Evolutionary conservation across 2,888 invertebrate species (phyloP), one percentile per base, ranked within the genome.

Genomic region (Clostera curtula): DNA sequence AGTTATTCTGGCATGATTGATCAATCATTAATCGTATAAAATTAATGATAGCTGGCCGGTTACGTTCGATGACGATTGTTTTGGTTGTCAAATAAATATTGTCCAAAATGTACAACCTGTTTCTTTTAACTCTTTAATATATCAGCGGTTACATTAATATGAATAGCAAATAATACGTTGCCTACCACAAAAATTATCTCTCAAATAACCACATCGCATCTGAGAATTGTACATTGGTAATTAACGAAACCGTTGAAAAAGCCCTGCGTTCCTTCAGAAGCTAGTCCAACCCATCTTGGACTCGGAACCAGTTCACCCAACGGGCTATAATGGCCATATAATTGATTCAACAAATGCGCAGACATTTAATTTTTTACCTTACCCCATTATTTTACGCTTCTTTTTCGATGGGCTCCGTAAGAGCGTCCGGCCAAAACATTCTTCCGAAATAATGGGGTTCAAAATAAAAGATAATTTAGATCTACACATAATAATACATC

Each of bases 401-500:
- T 38, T 49, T 58, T 58, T 56, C 38, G 45, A 47, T 49, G 24
- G 29, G 19, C 36, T 36, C 27, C 25, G 10, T 9, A 13, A 24
- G 17, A 29, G 49, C 55, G 55, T 56, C 57, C 50, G 56, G 38
- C 40, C 34, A 25, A n/a, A 31, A 36, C 57, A 68, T 69, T 61
- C 66, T 53, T 59, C 50, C 47, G 56, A 72, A 67, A 71, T 69
- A 66, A 69, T 63, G 50, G 53, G 32, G 46, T 53, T 54, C 50
- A 56, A 67, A 68, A 65, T 64, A 68, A 62, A 59, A 58, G 42
- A 56, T 59, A 59, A 64, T 56, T 65, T 56, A 48, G 36, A 56
- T 33, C 40, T 45, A 28, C 45, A 35, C 37, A 38, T 67, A 65
- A 70, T 68, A 60, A 63, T 46, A 52, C 46, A 50, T 49, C 36